These are phyloP conservation scores for Drosophila novamexicana DNA, from an alignment of 1,140 invertebrate genomes.

Conservation along the genomic window DNA sequence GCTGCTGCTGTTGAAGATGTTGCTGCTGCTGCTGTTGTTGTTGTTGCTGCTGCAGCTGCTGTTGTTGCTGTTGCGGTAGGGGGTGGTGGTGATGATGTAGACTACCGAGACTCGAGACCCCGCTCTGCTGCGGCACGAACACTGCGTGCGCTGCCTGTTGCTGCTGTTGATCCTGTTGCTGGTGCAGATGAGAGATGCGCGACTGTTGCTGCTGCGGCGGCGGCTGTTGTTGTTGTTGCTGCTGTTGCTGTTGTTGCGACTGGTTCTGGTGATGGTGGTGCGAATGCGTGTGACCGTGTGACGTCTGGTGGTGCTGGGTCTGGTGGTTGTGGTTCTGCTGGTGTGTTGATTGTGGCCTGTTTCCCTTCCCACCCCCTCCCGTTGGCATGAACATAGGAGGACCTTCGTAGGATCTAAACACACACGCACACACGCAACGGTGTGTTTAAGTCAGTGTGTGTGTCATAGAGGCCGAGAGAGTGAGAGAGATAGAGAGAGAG, in stretches of 20 bases:
- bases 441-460: slow-evolving; percentile 12
- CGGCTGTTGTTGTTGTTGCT: slow-evolving; percentile 19
- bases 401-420: slow-evolving; percentile 77
- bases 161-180: slow-evolving; percentile 41
- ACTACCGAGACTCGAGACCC: slow-evolving; percentile 26
- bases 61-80: slow-evolving; percentile 37
- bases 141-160: slow-evolving; percentile 54
- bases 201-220: slow-evolving; percentile 22
- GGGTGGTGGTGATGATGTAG: slow-evolving; percentile 52
- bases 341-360: slow-evolving; percentile 77
- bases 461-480: slow-evolving; percentile 26
- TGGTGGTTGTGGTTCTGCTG: slow-evolving; percentile 71
- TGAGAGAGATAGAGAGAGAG: background rate
- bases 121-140: slow-evolving; percentile 47
- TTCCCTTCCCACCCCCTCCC: slow-evolving; percentile 84
- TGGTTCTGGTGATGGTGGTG: slow-evolving; percentile 59
- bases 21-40: slow-evolving; percentile 48
- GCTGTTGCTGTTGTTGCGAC: slow-evolving; percentile 28
- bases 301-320: slow-evolving; percentile 63
- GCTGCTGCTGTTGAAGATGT: slow-evolving; percentile 53
- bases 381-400: slow-evolving; percentile 81
- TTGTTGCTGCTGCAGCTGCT: slow-evolving; percentile 45
- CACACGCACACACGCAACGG: slow-evolving; percentile 41
- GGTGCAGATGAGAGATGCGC: slow-evolving; percentile 12
- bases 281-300: slow-evolving; percentile 40